Percentiles rank a stretch among this genome's conserved stretches.
These are phyloP conservation scores for Dasyprocta punctata DNA, from an alignment of 2,113 vertebrate species.

Conservation along the genomic window DNA sequence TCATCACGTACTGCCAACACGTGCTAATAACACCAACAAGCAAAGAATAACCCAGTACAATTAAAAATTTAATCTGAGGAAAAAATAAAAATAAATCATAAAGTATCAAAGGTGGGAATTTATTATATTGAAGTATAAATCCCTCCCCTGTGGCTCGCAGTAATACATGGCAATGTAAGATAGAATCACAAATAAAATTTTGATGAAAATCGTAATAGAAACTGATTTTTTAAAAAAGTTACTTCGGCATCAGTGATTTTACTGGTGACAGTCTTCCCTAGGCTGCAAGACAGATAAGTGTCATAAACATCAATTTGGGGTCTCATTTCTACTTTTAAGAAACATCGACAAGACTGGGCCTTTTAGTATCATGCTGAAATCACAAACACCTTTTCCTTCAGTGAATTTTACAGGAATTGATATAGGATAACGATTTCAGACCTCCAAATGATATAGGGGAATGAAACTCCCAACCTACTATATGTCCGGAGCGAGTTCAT, in stretches of 20 bases:
- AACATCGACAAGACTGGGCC: background rate
- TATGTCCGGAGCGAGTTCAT: no score
- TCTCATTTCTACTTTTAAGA: background rate
- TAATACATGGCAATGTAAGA: background rate
- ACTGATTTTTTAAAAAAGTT: background rate
- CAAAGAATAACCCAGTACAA: background rate
- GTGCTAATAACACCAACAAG: background rate
- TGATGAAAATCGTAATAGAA: background rate
- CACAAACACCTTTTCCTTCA: background rate
- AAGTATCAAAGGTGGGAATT: background rate
- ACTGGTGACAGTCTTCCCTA: no score
- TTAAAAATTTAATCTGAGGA: background rate
- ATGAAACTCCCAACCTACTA: no score
- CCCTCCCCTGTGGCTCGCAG: background rate
- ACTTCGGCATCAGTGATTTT: background rate
- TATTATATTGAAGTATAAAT: background rate
- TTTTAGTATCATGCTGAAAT: background rate
- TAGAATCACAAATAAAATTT: background rate
- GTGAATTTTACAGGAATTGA: background rate
- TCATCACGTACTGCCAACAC: background rate
- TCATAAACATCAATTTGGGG: no score
- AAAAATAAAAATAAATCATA: background rate
- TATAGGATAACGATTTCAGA: no score
- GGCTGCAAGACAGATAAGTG: fast-evolving
- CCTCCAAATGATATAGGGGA: no score